Conservation (phyloP, 2,797 vertebrate genomes). For the Clarias pachynema region DNA sequence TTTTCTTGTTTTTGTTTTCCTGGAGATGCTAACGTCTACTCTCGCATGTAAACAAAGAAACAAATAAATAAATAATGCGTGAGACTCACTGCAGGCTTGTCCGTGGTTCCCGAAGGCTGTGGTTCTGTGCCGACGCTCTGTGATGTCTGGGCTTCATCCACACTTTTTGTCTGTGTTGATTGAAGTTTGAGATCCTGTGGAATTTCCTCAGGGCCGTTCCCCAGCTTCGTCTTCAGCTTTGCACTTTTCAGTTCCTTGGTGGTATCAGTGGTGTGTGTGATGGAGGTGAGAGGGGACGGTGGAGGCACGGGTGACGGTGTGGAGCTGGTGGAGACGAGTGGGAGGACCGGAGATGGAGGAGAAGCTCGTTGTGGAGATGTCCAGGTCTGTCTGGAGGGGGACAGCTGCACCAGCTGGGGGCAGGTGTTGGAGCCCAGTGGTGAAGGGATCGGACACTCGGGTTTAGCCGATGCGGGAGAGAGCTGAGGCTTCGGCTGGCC, state of each 20-base stretch:
- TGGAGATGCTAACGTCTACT: neutral
- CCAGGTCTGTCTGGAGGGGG: constrained; percentile 69
- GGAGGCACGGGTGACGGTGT: constrained; percentile 74
- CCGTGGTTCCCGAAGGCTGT: constrained; percentile 5
- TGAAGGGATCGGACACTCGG: constrained; percentile 69
- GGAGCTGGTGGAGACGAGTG: constrained; percentile 72
- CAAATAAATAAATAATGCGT: neutral
- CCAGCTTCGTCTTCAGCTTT: constrained; percentile 54
- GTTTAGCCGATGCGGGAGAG: constrained; percentile 66
- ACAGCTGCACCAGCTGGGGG: constrained; percentile 64
- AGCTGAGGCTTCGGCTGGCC: constrained; percentile 72
- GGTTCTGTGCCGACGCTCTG: neutral
- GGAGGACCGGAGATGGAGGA: constrained; percentile 69
- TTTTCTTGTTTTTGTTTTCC: neutral
- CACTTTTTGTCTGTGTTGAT: constrained; percentile 52
- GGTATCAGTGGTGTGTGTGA: constrained; percentile 75
- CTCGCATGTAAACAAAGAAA: neutral
- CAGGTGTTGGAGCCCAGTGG: constrained; percentile 66
- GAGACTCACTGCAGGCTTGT: constrained; percentile 39
- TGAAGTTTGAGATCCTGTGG: constrained; percentile 47
- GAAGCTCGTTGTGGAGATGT: constrained; percentile 55
- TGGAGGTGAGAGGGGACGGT: constrained; percentile 74
- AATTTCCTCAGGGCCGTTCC: constrained; percentile 43
- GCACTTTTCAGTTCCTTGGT: constrained; percentile 73
- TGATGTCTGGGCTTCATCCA: constrained; percentile 51